Evolutionary conservation across 2,113 vertebrate genomes (phyloP).

Genomic region (Entomyzon cyanotis): DNA sequence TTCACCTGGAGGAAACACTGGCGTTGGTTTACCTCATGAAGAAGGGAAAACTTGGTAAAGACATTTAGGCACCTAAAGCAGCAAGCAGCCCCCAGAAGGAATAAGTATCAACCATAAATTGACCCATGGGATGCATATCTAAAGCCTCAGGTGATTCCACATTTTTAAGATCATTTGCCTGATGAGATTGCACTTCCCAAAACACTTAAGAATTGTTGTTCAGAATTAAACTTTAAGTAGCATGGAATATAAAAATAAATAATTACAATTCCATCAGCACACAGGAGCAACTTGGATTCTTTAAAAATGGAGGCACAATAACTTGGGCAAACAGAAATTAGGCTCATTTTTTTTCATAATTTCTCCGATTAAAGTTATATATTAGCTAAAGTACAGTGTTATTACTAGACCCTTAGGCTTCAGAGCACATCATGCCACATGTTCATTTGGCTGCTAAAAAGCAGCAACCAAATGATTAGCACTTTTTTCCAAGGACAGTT

Average conservation of each 20-base stretch:
- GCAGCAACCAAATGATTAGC: constrained; percentile 36
- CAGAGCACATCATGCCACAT: not conserved
- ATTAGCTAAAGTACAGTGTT: constrained; percentile 57
- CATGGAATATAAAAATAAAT: not conserved
- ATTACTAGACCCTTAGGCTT: constrained; percentile 45
- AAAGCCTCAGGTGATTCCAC: not conserved
- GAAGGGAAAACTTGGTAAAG: not conserved
- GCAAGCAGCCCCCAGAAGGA: not conserved
- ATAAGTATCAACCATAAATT: not conserved
- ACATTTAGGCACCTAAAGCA: not conserved
- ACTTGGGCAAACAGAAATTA: constrained; percentile 51
- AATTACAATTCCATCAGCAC: not conserved
- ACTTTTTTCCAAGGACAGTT: constrained; percentile 48
- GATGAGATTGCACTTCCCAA: not conserved
- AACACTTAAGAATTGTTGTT: not conserved
- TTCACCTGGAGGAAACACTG: not conserved
- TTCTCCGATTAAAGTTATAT: constrained; percentile 56
- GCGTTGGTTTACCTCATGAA: not conserved
- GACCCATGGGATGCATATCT: not conserved
- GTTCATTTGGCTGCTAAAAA: constrained; percentile 55
- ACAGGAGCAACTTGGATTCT: not conserved
- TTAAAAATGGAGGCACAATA: constrained; percentile 29
- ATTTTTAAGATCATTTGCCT: not conserved
- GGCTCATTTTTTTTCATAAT: constrained; percentile 42
- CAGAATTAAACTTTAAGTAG: not conserved